These are phyloP conservation scores for Melinaea marsaeus DNA, from an alignment of 2,888 invertebrate species.

Conservation along the genomic window DNA sequence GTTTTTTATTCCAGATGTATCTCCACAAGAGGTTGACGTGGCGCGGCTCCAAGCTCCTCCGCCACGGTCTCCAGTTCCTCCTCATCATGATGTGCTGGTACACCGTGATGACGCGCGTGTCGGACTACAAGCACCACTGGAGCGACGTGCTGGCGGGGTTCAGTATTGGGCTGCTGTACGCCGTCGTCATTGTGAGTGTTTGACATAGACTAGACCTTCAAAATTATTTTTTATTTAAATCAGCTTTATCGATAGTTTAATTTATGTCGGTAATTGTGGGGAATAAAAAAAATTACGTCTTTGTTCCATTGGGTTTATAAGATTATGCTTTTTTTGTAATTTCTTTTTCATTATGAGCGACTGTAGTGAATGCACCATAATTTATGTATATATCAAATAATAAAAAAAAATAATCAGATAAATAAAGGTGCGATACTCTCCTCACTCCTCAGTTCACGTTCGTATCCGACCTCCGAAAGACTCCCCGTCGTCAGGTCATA, in stretches of 20 bases:
- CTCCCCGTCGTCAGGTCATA: conserved; percentile 46
- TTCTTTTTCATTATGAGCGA: too few relatives aligned
- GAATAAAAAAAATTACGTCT: too few relatives aligned
- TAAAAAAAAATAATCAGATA: too few relatives aligned
- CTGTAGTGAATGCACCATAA: too few relatives aligned
- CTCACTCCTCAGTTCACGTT: conserved; percentile 53
- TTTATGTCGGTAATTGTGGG: background rate
- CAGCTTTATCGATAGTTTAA: background rate
- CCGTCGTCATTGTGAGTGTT: conserved; percentile 83
- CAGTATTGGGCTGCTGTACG: conserved; percentile 81
- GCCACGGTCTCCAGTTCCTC: conserved; percentile 90
- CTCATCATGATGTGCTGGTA: conserved; percentile 89
- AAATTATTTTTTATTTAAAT: too few relatives aligned
- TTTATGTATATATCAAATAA: too few relatives aligned
- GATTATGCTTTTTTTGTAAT: too few relatives aligned
- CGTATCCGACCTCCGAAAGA: conserved; percentile 65
- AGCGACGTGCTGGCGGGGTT: conserved; percentile 95
- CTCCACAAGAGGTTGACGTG: conserved; percentile 90
- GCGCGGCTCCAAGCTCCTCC: conserved; percentile 87
- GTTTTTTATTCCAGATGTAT: conserved; percentile 83
- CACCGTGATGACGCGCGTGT: conserved; percentile 93
- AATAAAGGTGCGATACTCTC: too few relatives aligned
- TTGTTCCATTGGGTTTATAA: too few relatives aligned
- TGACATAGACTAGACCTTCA: background rate
- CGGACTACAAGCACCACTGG: conserved; percentile 99